Base-by-base conservation (phyloP, 2,113 vertebrate species). In the Chaetodon trifascialis region DNA sequence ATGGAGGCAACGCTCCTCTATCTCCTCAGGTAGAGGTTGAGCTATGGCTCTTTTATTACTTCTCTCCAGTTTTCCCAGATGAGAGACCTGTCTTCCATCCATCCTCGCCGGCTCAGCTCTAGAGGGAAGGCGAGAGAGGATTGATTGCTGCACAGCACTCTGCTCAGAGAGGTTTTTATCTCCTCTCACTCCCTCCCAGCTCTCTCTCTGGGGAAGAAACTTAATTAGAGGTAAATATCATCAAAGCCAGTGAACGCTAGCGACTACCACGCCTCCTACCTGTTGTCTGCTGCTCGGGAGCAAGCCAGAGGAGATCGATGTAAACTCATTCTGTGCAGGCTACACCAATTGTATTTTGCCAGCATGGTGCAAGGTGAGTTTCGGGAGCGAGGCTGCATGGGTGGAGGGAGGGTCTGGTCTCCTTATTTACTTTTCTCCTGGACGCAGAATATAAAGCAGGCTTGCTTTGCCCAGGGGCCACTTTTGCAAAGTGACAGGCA, bases 151-250 rank as follows among this genome's bases (percentile, higher is more conserved):
- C 87, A 68, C 80, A 85, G 83, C 65, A 72, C 83, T 87, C 80
- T 21, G 84, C 89, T 86, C 79, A n/a, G 60, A 86, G 76, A 90
- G 84, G 46, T 86, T 92, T 92, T 88, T 86, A 88, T 92, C 88
- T 93, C 68, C 84, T 87, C 67, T 92, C 84, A 70, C 86, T 89
- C 85, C 80, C 84, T 88, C 86, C 86, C 86, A 69, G 80, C 77
- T 79, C 44, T 83, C 87, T 90, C 90, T 82, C 83, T 52, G 23
- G 89, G 94, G 91, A 89, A 87, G 80, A 90, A 94, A 94, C 91
- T 94, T 95, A 94, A 95, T 95, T 95, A 95, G 93, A 95, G 91
- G 89, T 94, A 95, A 95, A 94, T 93, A 95, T 94, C 93, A 94
- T 94, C 93, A 95, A 92, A 95, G 92, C 87, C 82, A 72, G 60